Base-by-base conservation (phyloP, 64 coral and sea anemone genomes). In the Platygyra sinensis region DNA sequence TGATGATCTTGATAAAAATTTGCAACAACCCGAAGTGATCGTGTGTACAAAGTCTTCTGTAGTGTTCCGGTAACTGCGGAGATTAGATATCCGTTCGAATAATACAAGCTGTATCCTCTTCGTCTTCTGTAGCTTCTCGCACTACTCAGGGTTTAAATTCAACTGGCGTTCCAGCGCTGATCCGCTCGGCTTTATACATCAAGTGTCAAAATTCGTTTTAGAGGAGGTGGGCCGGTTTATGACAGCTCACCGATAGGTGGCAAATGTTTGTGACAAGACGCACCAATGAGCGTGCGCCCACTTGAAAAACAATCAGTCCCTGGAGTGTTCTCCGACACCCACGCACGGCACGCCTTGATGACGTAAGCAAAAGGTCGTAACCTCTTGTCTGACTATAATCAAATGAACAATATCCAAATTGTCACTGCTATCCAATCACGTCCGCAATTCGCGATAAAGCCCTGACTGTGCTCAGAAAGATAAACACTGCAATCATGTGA, bases 161-260 rank as follows among this genome's bases (percentile, higher is more conserved):
- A 77, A 89, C 74, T 89, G 39, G 15, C 62, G 9, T 61, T 65
- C 7, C 30, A 52, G 0, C 33, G 62, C 87, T 49, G 16, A 28
- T 36, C 13, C 61, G n/a, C 18, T 65, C 77, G 50, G 72, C 46
- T 52, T 93, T 90, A 78, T 91, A 88, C 87, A 96, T 90, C 74
- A 92, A 62, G 64, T 75, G 46, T 82, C 77, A 67, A 89, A 46
- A 61, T 52, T 87, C 42, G 74, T 72, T 81, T 54, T 83, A 79
- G 87, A 75, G 64, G 89, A 94, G 91, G 88, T 63, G 95, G 95
- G 90, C 82, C 91, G 31, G 52, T 61, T 14, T 94, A 67, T 96
- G 95, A 96, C 95, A 96, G 88, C 50, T 72, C 60, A 87, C 77
- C 95, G 93, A 94, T 91, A 93, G 92, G 92, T 80, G 95, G 95